Evolutionary conservation across 2,797 vertebrate genomes (phyloP).

Genomic region (Falco cherrug): DNA sequence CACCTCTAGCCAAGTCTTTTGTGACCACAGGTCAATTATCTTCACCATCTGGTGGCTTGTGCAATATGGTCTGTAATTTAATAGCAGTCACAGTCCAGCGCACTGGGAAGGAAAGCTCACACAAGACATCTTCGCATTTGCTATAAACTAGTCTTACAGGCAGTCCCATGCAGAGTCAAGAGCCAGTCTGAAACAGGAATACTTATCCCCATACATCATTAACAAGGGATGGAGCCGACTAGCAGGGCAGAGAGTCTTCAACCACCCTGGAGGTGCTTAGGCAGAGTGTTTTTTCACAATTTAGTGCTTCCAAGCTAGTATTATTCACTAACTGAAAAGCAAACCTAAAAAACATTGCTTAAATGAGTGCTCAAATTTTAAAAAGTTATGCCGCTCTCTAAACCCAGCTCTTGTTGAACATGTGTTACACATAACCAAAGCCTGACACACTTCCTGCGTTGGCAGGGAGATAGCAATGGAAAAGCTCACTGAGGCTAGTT

Average conservation of each 20-base stretch:
- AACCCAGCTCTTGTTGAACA: slow-evolving; percentile 43
- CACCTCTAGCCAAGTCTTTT: neutral
- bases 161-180: neutral
- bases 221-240: accelerated
- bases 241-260: neutral
- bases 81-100: neutral
- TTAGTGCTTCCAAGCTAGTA: slow-evolving; percentile 15
- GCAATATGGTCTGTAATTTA: neutral
- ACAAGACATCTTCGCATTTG: neutral
- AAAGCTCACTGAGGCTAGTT: slow-evolving; percentile 41
- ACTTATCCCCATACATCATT: neutral
- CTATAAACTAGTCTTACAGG: neutral
- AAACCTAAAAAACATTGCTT: slow-evolving; percentile 10
- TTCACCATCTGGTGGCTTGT: neutral
- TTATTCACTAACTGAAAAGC: neutral
- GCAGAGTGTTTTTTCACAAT: neutral
- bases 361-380: slow-evolving; percentile 13
- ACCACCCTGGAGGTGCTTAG: neutral
- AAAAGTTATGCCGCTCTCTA: neutral
- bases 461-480: slow-evolving; percentile 56
- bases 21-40: slow-evolving; percentile 4
- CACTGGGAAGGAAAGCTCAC: neutral
- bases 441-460: slow-evolving; percentile 60
- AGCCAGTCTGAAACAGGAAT: neutral
- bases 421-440: slow-evolving; percentile 62